Evolutionary conservation across 2,113 vertebrate genomes (phyloP), one percentile per base, ranked within the genome.

Genomic region (Andinoacara biseriatus): DNA sequence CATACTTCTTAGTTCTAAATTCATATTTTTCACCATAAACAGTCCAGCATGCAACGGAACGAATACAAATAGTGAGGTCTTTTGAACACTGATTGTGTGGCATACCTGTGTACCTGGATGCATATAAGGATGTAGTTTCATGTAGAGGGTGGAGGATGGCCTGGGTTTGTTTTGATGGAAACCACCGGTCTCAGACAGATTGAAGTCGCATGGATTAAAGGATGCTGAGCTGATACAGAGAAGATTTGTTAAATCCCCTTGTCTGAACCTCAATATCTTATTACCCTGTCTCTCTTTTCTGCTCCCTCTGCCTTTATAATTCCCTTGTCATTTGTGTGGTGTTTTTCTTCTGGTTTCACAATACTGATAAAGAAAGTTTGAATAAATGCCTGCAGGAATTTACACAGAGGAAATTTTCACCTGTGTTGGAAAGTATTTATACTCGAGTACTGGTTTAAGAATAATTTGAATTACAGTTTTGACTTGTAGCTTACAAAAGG

Each of bases 191-290:
- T 59, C 90, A 94, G 91, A 94, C 92, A 90, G 90, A 91, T 84
- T 93, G 85, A 91, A 89, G 77, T 76, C 67, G 65, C 75, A 18
- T 59, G 87, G 91, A 93, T 93, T 94, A 91, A 89, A 85, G 77
- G 74, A 81, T 86, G 74, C 65, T 90, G 86, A 87, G 90, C 91
- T 88, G 90, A 93, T 92, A 87, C 77, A 56, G 76, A 87, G 46
- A 77, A 89, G 93, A 92, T 93, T 92, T 92, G 87, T 88, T 72
- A 92, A 92, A 92, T 92, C 92, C 91, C 56, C 88, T 86, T 83
- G 89, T 92, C 90, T 91, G 80, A 90, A 76, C 63, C 86, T 54
- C 24, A 1, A 54, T 82, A 86, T 90, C 88, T 93, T 87, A 86
- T 91, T 89, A 84, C 57, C 43, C 40, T 3, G 29, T 76, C 77